Conservation (phyloP, 2,113 vertebrate species). For the Paralichthys olivaceus region DNA sequence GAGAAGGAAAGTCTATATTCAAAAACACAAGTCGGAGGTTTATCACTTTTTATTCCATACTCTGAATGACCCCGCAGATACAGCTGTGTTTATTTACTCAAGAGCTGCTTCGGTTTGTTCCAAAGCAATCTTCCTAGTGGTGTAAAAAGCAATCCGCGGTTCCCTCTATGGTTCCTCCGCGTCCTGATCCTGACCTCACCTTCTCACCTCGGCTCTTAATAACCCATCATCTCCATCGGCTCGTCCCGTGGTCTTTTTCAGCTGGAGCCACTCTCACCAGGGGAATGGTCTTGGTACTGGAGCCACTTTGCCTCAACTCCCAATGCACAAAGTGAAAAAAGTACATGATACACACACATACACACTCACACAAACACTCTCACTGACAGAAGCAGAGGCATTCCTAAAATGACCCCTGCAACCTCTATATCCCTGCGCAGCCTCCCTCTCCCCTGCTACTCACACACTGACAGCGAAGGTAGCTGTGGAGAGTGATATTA, state of each 20-base stretch:
- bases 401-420: conserved; percentile 53
- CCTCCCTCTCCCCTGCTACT: background rate
- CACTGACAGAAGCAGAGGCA: conserved; percentile 10
- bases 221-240: conserved; percentile 32
- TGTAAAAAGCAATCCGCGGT: conserved; percentile 8
- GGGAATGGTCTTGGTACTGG: background rate
- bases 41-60: conserved; percentile 37
- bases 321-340: conserved; percentile 9
- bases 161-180: conserved; percentile 30
- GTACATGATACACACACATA: conserved; percentile 4
- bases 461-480: conserved; percentile 12
- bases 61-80: conserved; percentile 18
- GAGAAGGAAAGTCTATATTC: conserved; percentile 3
- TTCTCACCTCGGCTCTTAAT: conserved; percentile 54
- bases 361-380: background rate
- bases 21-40: conserved; percentile 24
- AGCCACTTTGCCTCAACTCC: conserved; percentile 35
- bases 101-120: conserved; percentile 19
- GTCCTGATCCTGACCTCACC: conserved; percentile 52
- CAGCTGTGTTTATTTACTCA: conserved; percentile 41
- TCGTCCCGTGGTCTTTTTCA: conserved; percentile 33
- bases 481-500: conserved; percentile 50
- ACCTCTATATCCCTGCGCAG: conserved; percentile 34
- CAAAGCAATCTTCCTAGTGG: conserved; percentile 43
- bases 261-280: background rate